Evolutionary conservation across 2,113 vertebrate genomes (phyloP).

Genomic region (Pituophis catenifer): DNA sequence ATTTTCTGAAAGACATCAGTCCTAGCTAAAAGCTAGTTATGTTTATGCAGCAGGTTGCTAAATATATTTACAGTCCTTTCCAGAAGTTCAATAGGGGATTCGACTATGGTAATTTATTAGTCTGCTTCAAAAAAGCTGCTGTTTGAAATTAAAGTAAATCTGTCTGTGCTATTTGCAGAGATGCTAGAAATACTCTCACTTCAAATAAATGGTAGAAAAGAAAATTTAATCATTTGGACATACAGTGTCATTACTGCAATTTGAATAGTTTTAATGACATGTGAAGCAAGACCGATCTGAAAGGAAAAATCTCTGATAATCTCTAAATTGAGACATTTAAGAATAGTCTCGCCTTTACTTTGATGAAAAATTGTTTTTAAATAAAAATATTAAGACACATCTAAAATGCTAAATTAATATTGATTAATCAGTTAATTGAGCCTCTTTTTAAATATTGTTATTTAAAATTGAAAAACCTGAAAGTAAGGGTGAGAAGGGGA

Average conservation of each 20-base stretch:
- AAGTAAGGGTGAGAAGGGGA: background rate
- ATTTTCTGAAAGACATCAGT: conserved; percentile 45
- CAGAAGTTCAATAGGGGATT: conserved; percentile 37
- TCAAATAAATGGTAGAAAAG: conserved; percentile 35
- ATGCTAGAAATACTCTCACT: conserved; percentile 42
- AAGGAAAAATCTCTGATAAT: background rate
- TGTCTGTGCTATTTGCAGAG: conserved; percentile 50
- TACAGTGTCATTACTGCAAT: conserved; percentile 21
- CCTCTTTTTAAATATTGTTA: background rate
- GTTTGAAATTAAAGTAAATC: conserved; percentile 62
- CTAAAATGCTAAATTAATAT: background rate
- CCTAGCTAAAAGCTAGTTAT: conserved; percentile 41
- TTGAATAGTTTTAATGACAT: conserved; percentile 23
- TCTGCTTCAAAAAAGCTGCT: conserved; percentile 50
- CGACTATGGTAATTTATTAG: conserved; percentile 45
- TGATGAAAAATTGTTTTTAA: background rate
- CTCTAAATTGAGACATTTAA: conserved; percentile 5
- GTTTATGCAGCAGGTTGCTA: conserved; percentile 58
- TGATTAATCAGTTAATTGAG: background rate
- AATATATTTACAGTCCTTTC: conserved; percentile 59
- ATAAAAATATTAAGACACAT: background rate
- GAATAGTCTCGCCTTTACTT: background rate
- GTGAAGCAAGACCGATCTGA: conserved; percentile 30
- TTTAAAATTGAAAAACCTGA: background rate
- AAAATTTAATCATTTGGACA: conserved; percentile 27